phyloP scores from a whole-genome alignment of 2,113 vertebrate genomes.

The Microcebus jonahi region DNA sequence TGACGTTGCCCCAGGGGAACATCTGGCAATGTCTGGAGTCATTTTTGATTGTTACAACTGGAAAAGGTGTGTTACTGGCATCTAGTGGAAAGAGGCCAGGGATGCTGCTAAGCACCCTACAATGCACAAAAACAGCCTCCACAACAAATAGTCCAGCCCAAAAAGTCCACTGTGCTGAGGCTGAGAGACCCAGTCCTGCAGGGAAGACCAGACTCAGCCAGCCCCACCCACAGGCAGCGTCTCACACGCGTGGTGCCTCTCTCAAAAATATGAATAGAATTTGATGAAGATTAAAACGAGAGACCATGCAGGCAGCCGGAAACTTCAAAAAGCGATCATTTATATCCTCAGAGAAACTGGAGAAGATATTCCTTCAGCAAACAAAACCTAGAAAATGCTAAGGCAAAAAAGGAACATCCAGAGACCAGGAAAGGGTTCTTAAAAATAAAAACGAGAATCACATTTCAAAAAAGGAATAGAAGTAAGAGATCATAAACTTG shows the following conservation, averaged over 20 bases:
- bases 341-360: background rate
- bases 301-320: background rate
- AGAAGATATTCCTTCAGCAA: slow-evolving; percentile 12
- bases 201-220: background rate
- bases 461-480: background rate
- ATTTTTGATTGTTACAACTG: background rate
- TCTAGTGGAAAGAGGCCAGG: background rate
- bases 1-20: background rate
- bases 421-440: background rate
- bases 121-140: background rate
- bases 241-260: background rate
- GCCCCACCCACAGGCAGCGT: background rate
- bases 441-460: slow-evolving; percentile 46
- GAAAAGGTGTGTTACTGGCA: background rate
- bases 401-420: background rate
- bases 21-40: background rate
- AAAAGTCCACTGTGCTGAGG: background rate
- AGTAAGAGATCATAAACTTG: background rate
- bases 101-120: background rate
- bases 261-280: background rate
- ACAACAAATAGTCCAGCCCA: background rate
- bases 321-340: background rate
- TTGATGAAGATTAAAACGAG: background rate
- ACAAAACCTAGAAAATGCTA: background rate
- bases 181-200: background rate